Percentiles rank a stretch among this genome's conserved stretches.
Conservation (phyloP, 1,140 invertebrate species). For the Chymomyza costata region DNA sequence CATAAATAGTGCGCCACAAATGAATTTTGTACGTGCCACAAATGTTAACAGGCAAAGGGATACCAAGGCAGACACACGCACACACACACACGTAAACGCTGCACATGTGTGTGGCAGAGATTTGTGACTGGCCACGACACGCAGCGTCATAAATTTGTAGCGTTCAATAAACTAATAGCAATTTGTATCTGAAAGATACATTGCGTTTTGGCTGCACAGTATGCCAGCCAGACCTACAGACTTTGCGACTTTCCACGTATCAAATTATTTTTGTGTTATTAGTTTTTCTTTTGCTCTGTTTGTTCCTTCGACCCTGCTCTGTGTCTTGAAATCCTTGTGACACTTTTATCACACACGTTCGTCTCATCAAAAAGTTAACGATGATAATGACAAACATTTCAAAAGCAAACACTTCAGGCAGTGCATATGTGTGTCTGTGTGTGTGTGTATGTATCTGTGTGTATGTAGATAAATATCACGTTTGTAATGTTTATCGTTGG, state of each 20-base stretch:
- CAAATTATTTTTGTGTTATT: conserved; percentile 54
- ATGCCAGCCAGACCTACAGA: no score
- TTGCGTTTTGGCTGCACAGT: conserved; percentile 25
- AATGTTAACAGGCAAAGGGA: conserved; percentile 36
- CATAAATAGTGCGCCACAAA: conserved; percentile 69
- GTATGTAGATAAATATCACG: conserved; percentile 60
- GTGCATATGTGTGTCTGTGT: conserved; percentile 23
- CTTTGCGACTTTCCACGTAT: conserved; percentile 36
- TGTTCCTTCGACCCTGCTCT: conserved; percentile 3
- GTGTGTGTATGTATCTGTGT: conserved; percentile 3
- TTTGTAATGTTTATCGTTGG: conserved; percentile 57
- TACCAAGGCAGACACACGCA: not conserved
- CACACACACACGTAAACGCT: conserved; percentile 3
- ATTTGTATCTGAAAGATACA: conserved; percentile 70
- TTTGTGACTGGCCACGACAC: conserved; percentile 65
- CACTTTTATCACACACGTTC: conserved; percentile 72
- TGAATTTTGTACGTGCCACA: conserved; percentile 69
- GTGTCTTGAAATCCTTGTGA: conserved; percentile 64
- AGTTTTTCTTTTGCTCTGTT: conserved; percentile 44
- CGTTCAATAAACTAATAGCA: conserved; percentile 72
- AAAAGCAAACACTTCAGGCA: conserved; percentile 59
- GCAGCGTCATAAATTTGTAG: conserved; percentile 60
- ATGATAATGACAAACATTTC: conserved; percentile 71
- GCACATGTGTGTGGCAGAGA: conserved; percentile 54
- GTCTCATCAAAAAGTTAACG: conserved; percentile 72